These are phyloP conservation scores for Carabus problematicus DNA, from an alignment of 2,888 invertebrate species.

Conservation along the genomic window DNA sequence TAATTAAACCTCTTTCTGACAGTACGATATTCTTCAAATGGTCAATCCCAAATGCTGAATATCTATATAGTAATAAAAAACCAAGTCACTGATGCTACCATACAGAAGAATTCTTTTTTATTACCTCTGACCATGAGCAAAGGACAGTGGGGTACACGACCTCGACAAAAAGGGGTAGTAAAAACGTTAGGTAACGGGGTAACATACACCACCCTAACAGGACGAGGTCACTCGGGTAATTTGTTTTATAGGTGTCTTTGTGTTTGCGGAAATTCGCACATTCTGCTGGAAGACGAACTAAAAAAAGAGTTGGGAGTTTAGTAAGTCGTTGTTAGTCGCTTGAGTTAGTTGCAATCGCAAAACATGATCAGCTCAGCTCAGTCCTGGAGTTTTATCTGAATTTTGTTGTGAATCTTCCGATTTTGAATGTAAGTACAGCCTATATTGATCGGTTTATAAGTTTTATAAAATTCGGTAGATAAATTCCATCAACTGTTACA, in stretches of 20 bases:
- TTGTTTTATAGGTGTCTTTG: conserved; percentile 34
- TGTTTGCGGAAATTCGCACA: conserved; percentile 41
- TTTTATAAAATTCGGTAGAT: no score
- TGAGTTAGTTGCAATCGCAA: not conserved
- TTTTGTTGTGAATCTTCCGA: no score
- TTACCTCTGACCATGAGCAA: conserved; percentile 25
- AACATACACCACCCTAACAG: conserved; percentile 22
- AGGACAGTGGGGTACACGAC: conserved; percentile 42
- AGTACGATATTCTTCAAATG: no score
- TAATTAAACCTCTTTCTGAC: no score
- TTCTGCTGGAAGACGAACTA: conserved; percentile 10
- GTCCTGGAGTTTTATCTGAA: no score
- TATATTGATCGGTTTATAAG: no score
- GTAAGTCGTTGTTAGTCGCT: not conserved
- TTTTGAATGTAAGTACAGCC: no score
- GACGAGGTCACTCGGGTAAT: conserved; percentile 37
- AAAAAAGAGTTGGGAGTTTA: conserved; percentile 33
- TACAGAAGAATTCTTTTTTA: conserved; percentile 16
- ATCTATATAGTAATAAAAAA: conserved; percentile 37
- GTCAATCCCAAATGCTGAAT: no score
- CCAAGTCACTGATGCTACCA: conserved; percentile 13
- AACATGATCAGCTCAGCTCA: no score
- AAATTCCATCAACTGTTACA: no score
- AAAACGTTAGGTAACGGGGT: conserved; percentile 47
- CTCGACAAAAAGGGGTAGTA: conserved; percentile 50